Evolutionary conservation across 2,888 invertebrate species (phyloP).

Genomic region (Eilema sororculum): DNA sequence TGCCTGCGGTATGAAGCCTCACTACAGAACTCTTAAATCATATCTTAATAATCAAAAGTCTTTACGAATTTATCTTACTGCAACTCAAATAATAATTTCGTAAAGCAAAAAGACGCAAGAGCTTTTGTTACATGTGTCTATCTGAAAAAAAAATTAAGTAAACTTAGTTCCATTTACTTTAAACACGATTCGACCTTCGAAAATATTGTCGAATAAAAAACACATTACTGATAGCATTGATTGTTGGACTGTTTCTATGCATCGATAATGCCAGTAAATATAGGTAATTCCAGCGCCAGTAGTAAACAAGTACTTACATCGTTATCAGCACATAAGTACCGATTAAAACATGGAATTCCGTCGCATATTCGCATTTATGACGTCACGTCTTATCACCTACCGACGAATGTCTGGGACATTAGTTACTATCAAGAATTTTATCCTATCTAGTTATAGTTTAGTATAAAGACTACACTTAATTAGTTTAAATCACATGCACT

Average conservation of each 20-base stretch:
- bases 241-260: background rate
- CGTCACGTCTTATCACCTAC: constrained; percentile 27
- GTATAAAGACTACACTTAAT: constrained; percentile 56
- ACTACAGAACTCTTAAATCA: too few species aligned
- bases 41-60: too few species aligned
- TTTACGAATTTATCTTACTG: too few species aligned
- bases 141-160: too few species aligned
- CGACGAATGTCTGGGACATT: constrained; percentile 57
- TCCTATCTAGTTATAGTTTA: constrained; percentile 52
- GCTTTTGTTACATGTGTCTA: too few species aligned
- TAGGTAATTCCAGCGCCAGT: background rate
- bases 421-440: constrained; percentile 45
- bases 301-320: background rate
- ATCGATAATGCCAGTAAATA: background rate
- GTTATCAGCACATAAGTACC: constrained; percentile 8
- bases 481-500: constrained; percentile 59
- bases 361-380: constrained; percentile 23
- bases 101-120: too few species aligned
- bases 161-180: background rate
- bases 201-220: background rate
- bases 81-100: too few species aligned
- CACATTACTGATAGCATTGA: background rate
- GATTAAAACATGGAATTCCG: constrained; percentile 23
- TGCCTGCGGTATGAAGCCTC: too few species aligned
- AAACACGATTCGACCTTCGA: background rate